Conservation (phyloP, 1,140 invertebrate genomes). For the Cotesia vestalis region DNA sequence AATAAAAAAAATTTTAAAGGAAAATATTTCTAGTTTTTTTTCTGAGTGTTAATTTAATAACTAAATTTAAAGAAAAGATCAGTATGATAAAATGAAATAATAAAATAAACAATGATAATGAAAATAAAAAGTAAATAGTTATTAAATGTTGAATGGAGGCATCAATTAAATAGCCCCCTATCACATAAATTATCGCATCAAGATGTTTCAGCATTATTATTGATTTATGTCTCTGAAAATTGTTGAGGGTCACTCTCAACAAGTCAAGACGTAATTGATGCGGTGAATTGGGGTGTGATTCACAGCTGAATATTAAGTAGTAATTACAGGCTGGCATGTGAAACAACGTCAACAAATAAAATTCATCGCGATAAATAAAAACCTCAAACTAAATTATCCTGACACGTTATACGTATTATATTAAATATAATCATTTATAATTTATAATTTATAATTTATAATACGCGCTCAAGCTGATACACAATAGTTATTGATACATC, state of each 20-base stretch:
- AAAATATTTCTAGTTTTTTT: no score
- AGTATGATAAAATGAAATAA: no score
- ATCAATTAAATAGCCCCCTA: constrained; percentile 14
- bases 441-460: no score
- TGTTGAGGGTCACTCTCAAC: constrained; percentile 31
- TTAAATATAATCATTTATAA: no score
- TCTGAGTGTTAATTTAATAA: no score
- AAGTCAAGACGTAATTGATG: constrained; percentile 28
- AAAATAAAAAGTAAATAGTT: constrained; percentile 2
- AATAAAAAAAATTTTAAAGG: no score
- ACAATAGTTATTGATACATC: background rate
- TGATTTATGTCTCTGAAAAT: constrained; percentile 35
- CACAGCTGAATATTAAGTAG: constrained; percentile 8
- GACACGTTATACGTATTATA: no score
- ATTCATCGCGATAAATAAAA: background rate
- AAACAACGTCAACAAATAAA: background rate
- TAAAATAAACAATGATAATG: background rate
- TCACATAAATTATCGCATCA: constrained; percentile 37
- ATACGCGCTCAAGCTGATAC: background rate
- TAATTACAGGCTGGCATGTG: background rate
- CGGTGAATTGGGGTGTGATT: constrained; percentile 21
- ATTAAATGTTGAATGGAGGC: constrained; percentile 2
- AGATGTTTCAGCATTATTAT: constrained; percentile 29
- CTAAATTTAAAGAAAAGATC: no score
- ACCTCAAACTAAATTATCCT: no score